These are phyloP conservation scores for Meganola albula DNA, from an alignment of 2,888 invertebrate species.

Conservation along the genomic window DNA sequence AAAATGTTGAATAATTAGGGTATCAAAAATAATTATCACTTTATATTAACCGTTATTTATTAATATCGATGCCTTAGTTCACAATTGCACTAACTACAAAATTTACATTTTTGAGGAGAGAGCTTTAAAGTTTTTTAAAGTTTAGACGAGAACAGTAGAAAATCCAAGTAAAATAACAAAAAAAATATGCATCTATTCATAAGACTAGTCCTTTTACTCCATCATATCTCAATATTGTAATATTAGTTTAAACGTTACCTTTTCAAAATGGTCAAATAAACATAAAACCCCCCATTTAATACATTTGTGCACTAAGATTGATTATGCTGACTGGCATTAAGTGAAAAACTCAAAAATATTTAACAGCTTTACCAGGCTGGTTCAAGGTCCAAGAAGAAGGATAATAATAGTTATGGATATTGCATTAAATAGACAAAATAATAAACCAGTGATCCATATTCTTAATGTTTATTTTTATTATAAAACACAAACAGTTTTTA, in stretches of 20 bases:
- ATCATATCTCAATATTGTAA: conserved; percentile 9
- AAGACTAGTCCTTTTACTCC: conserved; percentile 6
- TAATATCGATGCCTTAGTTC: conserved; percentile 3
- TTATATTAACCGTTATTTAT: conserved; percentile 13
- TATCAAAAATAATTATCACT: conserved; percentile 13
- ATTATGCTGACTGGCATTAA: conserved; percentile 3
- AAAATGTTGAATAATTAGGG: conserved; percentile 11
- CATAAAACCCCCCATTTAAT: conserved; percentile 9
- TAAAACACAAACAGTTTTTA: conserved; percentile 10
- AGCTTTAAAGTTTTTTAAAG: conserved; percentile 9
- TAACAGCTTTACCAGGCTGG: conserved; percentile 1
- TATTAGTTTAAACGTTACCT: conserved; percentile 6
- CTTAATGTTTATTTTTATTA: conserved; percentile 9
- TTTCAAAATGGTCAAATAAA: conserved; percentile 10
- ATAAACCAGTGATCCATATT: conserved; percentile 7
- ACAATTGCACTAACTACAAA: conserved; percentile 7
- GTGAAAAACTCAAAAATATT: conserved; percentile 2
- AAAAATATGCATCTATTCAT: conserved; percentile 6
- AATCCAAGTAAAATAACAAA: conserved; percentile 2
- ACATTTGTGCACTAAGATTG: conserved; percentile 6
- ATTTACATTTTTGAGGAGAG: conserved; percentile 7
- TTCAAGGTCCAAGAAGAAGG: conserved; percentile 3
- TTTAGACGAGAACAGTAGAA: conserved; percentile 6
- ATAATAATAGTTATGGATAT: conserved; percentile 6
- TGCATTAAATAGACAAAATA: conserved; percentile 7